Evolutionary conservation across 2,888 invertebrate genomes (phyloP).

Genomic region (Mesorhabditis spiculigera): DNA sequence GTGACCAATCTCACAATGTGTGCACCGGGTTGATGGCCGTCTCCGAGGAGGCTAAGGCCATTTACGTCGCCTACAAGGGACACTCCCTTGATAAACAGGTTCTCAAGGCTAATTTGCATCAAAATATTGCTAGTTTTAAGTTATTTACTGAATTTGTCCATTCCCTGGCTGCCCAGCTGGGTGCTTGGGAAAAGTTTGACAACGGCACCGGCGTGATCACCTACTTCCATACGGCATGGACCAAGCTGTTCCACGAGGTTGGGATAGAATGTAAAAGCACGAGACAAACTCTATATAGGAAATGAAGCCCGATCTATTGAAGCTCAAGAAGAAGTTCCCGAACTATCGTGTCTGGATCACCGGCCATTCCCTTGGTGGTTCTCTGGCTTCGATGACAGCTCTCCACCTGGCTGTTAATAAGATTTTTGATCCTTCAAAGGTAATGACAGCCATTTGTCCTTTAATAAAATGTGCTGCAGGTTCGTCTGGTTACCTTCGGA

Average conservation of each 20-base stretch:
- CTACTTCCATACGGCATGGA: conserved; percentile 54
- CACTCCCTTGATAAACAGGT: conserved; percentile 51
- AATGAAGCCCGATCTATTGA: conserved; percentile 52
- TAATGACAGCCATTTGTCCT: conserved; percentile 12
- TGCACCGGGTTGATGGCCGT: conserved; percentile 53
- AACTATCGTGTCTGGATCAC: conserved; percentile 56
- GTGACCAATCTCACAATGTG: conserved; percentile 41
- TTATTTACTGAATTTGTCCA: conserved; percentile 52
- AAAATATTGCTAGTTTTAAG: conserved; percentile 10
- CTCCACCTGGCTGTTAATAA: conserved; percentile 50
- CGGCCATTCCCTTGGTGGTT: conserved; percentile 56
- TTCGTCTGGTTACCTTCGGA: conserved; percentile 51
- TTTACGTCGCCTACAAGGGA: conserved; percentile 55
- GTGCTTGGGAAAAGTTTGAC: conserved; percentile 57
- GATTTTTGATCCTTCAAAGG: conserved; percentile 40
- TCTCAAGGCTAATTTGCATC: conserved; percentile 9
- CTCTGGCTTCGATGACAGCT: conserved; percentile 55
- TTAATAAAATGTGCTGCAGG: conserved; percentile 7
- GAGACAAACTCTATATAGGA: conserved; percentile 7
- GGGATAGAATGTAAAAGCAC: not conserved
- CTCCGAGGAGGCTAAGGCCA: conserved; percentile 50
- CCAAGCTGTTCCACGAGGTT: conserved; percentile 46
- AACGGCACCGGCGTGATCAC: conserved; percentile 54
- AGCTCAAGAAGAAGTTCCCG: conserved; percentile 50
- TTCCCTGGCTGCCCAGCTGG: conserved; percentile 53